Base-by-base conservation (phyloP, 2,113 vertebrate species). In the Lonchura striata region DNA sequence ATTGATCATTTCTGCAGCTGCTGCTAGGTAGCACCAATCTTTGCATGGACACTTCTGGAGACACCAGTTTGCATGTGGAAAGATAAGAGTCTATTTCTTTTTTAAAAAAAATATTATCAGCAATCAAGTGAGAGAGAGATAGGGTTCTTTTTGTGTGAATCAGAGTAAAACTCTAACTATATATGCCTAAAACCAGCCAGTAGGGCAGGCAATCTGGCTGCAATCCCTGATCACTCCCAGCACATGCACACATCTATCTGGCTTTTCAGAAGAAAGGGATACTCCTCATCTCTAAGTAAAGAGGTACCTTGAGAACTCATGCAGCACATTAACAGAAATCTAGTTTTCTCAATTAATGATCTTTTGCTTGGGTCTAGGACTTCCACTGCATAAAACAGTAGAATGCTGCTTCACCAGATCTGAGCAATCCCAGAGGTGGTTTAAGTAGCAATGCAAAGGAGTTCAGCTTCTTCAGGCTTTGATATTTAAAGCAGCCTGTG, bases 391-490 rank as follows among this genome's bases (percentile, higher is more conserved):
- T 70, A n/a, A 69, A 95, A 57, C 11, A 50, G 31, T 5, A 1
- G 28, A 72, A 50, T 53, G 18, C 23, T 94, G 28, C 37, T 86
- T n/a, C 64, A 65, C 50, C 5, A 3, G 23, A 39, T 59, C 77
- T 49, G 59, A 83, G 82, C 60, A 82, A 61, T 87, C 30, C 41
- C 42, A 37, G 91, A 56, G 74, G 70, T 70, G 17, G 39, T 66
- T 89, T 57, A 87, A 86, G 60, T 10, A 93, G 50, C 87, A 82
- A 72, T 78, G 92, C 93, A 79, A 95, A 82, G 47, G 93, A 81
- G 70, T 88, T 95, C 47, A 65, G 57, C 53, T 74, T 89, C 72
- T 93, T 94, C 95, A 95, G 88, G 82, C 94, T 93, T 96, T 96
- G 57, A 19, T 77, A 76, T 91, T 96, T 84, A 87, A 87, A 95